These are phyloP conservation scores for Hirtodrosophila trivittata DNA, from an alignment of 2,888 invertebrate species.

Conservation along the genomic window DNA sequence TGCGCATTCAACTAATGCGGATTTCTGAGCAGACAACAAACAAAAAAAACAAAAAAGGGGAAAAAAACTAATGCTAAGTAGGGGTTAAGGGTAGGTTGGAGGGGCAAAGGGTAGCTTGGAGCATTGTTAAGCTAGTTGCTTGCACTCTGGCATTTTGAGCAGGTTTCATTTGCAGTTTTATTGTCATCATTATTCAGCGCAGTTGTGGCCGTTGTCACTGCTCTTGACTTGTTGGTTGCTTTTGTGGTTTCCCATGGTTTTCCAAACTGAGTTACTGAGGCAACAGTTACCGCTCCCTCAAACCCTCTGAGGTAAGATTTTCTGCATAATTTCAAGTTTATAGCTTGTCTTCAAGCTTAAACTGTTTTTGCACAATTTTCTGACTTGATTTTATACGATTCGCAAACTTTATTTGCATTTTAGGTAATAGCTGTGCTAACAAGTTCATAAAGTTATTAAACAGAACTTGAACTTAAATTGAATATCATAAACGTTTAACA, in stretches of 20 bases:
- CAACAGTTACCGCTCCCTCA: not conserved
- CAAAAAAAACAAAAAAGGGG: not conserved
- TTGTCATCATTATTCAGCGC: conserved; percentile 61
- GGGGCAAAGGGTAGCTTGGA: not conserved
- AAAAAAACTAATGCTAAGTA: too few species aligned
- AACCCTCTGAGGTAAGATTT: too few species aligned
- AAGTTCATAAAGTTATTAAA: too few species aligned
- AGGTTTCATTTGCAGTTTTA: conserved; percentile 62
- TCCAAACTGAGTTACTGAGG: not conserved
- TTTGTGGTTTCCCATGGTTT: conserved; percentile 21
- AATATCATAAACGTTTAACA: too few species aligned
- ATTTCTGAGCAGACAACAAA: conserved; percentile 30
- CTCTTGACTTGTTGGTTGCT: conserved; percentile 30
- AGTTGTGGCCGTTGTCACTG: conserved; percentile 36
- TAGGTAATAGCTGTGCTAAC: too few species aligned
- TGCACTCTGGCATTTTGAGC: conserved; percentile 52
- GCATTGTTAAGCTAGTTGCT: conserved; percentile 40
- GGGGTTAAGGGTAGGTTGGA: not conserved
- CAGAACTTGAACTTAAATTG: too few species aligned
- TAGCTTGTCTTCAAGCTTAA: too few species aligned
- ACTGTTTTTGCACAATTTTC: too few species aligned
- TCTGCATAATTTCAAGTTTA: too few species aligned
- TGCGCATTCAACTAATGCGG: conserved; percentile 53
- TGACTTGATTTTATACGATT: too few species aligned
- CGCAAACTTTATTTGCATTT: too few species aligned